Evolutionary conservation across 1,140 invertebrate genomes (phyloP), one percentile per base, ranked within the genome.

Genomic region (Neomicropteryx cornuta): DNA sequence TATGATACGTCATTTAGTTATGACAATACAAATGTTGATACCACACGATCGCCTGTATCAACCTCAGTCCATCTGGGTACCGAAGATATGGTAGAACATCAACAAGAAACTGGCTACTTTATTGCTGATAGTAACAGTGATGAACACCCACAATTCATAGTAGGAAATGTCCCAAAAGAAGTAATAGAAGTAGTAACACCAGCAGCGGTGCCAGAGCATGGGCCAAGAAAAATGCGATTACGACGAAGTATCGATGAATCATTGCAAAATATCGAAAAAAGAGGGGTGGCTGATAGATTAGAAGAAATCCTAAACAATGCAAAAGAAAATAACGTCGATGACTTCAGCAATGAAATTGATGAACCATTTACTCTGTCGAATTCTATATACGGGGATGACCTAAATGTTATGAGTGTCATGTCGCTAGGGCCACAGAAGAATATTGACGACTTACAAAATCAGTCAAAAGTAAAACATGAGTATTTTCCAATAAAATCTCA

Each of bases 181-280:
- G 43, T 68, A 27, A 50, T 59, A 20, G 63, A 71, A 38, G 59
- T 68, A 31, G 65, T 60, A 29, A 75, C 71, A 6, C 71, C 72
- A 1, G 67, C 62, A 14, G 61, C 69, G 16, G 71, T 75, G 16
- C 72, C 71, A 6, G 72, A 75, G 51, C 71, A 75, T 51, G 72
- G 72, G 4, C 72, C 72, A 2, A 56, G 72, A 49, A 70, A 62
- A 44, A 47, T 65, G 13, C 60, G 62, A 40, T 56, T 49, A 44
- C 49, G 51, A 10, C 54, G 58, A 48, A 48, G 46, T 44, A 33
- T 46, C n/a, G 31, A 39, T 27, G 45, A 43, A n/a, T 39, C 14
- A 14, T 11, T 6, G 13, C 1, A 33, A 17, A 14, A 4, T 5
- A 18, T 33, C 24, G 20, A 34, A 5, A 58, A 56, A 37, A 45